Evolutionary conservation across 2,888 invertebrate genomes (phyloP), one percentile per base, ranked within the genome.

Genomic region (Ephialtes manifestator): DNA sequence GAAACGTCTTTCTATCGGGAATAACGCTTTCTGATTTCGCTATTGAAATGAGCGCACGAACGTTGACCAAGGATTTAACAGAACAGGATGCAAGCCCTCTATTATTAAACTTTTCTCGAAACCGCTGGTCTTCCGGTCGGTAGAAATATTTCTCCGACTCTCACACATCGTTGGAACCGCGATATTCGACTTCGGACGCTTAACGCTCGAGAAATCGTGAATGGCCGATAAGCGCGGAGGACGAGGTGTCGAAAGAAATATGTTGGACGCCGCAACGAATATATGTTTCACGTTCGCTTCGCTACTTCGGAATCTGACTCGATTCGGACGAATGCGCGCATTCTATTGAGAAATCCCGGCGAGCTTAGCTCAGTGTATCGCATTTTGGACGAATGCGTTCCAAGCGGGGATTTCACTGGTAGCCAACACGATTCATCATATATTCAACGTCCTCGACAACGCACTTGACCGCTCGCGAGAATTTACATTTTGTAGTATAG

Each of bases 331-430:
- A 75, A 74, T 74, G 46, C 20, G 43, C 70, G 68, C 74, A 46
- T 55, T 53, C 74, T 75, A 65, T 76, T 76, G 71, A 68, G 63
- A 83, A 75, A 65, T 79, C 70, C 53, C 46, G 70, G 65, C 43
- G 10, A 35, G 63, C 46, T 48, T 51, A 55, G n/a, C 53, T 53
- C 48, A 1, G 39, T 58, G 24, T 58, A 72, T 76, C 46, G 24
- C 24, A 67, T 48, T 77, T 76, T 75, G 76, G 76, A 67, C 67
- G 80, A 84, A 58, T 76, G 83, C n/a, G 18, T 39, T 65, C 20
- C 39, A 5, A 20, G 39, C 65, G 5, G 65, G 15, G 20, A 39
- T 39, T 18, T 39, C 20, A 43, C 63, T 39, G 65, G 65, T 39
- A 39, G 65, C 43, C 43, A 39, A 39, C 20, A 39, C n/a, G 65